Evolutionary conservation across 2,888 invertebrate species (phyloP).

Genomic region (Sipunculus nudus): DNA sequence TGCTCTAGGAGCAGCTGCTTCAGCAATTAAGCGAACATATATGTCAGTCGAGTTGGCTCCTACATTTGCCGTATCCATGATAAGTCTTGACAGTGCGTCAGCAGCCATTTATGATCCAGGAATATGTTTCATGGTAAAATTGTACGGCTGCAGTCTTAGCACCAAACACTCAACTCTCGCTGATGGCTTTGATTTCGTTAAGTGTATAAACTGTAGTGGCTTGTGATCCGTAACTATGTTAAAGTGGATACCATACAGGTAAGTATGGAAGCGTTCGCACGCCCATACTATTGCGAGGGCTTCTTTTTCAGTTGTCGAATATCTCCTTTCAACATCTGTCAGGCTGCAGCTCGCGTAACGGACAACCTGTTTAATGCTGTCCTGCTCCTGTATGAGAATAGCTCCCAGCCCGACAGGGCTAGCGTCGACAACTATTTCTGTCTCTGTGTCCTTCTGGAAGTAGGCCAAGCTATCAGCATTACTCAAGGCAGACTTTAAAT

Average conservation of each 20-base stretch:
- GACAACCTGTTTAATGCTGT: conserved; percentile 21
- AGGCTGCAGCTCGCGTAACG: conserved; percentile 28
- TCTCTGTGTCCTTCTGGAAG: not conserved
- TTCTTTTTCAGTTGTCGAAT: conserved; percentile 37
- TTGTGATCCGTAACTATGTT: conserved; percentile 31
- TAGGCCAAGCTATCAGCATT: not conserved
- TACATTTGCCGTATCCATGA: not conserved
- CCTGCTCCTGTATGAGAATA: conserved; percentile 28
- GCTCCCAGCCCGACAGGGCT: conserved; percentile 27
- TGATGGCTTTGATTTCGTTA: conserved; percentile 32
- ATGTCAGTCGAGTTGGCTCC: not conserved
- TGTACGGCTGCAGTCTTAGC: conserved; percentile 37
- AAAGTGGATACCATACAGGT: conserved; percentile 29
- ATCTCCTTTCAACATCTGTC: conserved; percentile 25
- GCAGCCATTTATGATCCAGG: conserved; percentile 36
- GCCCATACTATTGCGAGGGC: conserved; percentile 34
- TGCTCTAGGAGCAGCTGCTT: not conserved
- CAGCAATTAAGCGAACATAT: not conserved
- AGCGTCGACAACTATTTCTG: conserved; percentile 26
- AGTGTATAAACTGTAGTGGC: conserved; percentile 23
- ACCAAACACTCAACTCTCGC: conserved; percentile 45
- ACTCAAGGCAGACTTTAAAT: conserved; percentile 2
- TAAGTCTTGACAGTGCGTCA: conserved; percentile 1
- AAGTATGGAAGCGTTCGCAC: conserved; percentile 25
- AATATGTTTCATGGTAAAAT: conserved; percentile 26